Base-by-base conservation (phyloP, 2,888 invertebrate species). In the Scaptomyza reducta region DNA sequence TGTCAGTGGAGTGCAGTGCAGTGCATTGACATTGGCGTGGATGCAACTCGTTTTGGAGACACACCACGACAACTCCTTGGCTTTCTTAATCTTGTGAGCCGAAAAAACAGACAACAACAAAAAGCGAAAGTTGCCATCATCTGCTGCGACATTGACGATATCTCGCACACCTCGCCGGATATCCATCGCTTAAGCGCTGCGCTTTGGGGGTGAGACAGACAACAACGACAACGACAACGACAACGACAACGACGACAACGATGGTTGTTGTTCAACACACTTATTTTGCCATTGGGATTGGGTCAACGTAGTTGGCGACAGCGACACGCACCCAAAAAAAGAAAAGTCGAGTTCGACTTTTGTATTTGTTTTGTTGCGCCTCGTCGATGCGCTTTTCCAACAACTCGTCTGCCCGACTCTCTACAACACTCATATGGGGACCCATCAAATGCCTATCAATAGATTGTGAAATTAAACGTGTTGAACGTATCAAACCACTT, bases 101-200 rank as follows among this genome's bases (percentile, higher is more conserved):
- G 63, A 62, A 70, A 40, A n/a, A n/a, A 38, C 9, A 14, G 9
- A 16, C 16, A 9, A 40, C 7, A 22, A 14, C 14, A 40, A 40
- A 82, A 79, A 79, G 83, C 83, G 79, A 79, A 79, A 79, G 79
- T 79, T 79, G 63, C 51, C 9, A 61, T 56, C 46, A 51, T 41
- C 42, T 46, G 27, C 46, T 38, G n/a, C 41, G 14, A 33, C 40
- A 40, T 41, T 46, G 57, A 55, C 54, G 45, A 70, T 51, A 59
- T 68, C 50, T 70, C 50, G 35, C 40, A 40, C 40, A 40, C 14
- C 35, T 35, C 74, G 70, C 83, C 79, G 79, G 79, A 82, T 79
- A 67, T 76, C 42, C 55, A 51, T 41, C 50, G 49, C 10, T 22
- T 49, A 9, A 40, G 16, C 40, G 16, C 16, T 40, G 16, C 5